A percentile compares a stretch with the other conserved stretches of the same genome.
Evolutionary conservation across 30 jellyfish, hydroid and myxozoan species (phyloP).

Genomic region (Cassiopea xamachana): DNA sequence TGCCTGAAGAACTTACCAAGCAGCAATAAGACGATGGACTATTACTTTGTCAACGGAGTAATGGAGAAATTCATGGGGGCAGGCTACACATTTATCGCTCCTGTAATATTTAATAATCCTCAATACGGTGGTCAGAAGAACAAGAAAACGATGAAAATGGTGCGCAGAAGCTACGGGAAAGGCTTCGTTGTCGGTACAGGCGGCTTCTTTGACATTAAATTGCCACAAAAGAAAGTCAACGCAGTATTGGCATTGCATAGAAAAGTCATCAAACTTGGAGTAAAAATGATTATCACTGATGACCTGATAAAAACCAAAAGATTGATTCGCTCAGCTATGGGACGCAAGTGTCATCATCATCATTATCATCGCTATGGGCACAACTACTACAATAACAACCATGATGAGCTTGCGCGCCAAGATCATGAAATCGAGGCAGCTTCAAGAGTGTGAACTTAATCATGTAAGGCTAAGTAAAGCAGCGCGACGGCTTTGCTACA

Average conservation of each 20-base stretch:
- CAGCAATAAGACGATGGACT: constrained; percentile 32
- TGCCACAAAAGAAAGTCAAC: background rate
- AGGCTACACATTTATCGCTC: constrained; percentile 26
- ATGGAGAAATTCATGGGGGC: constrained; percentile 64
- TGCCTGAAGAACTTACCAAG: constrained; percentile 19
- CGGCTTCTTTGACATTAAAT: constrained; percentile 41
- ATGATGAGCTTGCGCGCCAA: background rate
- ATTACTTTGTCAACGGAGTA: constrained; percentile 52
- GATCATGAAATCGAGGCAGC: constrained; percentile 35
- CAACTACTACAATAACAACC: background rate
- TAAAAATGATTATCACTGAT: constrained; percentile 70
- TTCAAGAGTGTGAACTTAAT: background rate
- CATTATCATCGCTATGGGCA: background rate
- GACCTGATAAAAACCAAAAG: constrained; percentile 51
- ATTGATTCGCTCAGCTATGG: constrained; percentile 14
- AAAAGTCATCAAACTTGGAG: constrained; percentile 60
- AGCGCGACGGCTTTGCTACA: too few species aligned
- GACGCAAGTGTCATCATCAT: background rate
- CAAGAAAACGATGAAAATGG: constrained; percentile 56
- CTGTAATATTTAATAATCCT: constrained; percentile 48
- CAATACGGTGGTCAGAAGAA: constrained; percentile 39
- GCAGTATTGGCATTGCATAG: background rate
- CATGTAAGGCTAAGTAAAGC: background rate
- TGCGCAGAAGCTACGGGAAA: constrained; percentile 70
- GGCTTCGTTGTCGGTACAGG: constrained; percentile 67